Evolutionary conservation across 2,888 invertebrate species (phyloP).

Genomic region (Drosophila fungiperda): DNA sequence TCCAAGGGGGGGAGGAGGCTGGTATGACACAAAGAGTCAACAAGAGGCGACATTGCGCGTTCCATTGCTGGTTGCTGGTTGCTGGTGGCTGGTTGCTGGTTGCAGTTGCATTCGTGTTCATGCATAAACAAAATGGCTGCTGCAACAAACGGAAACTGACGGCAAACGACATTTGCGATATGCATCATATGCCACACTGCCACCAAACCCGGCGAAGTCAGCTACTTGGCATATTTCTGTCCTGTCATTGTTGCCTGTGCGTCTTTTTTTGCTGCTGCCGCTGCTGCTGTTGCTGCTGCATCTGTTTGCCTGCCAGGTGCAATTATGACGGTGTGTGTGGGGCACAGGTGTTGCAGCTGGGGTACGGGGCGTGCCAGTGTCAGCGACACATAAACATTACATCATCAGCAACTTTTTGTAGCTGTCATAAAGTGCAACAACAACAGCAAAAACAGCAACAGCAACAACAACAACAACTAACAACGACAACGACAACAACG

Average conservation of each 20-base stretch:
- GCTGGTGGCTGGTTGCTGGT: constrained; percentile 13
- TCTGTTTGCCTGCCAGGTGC: constrained; percentile 79
- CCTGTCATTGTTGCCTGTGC: constrained; percentile 76
- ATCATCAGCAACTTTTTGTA: constrained; percentile 78
- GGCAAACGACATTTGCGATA: constrained; percentile 81
- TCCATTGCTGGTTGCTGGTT: constrained; percentile 14
- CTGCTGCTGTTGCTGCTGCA: constrained; percentile 33
- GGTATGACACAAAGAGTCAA: constrained; percentile 39
- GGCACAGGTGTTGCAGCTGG: constrained; percentile 8
- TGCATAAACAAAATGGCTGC: constrained; percentile 80
- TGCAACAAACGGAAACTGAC: constrained; percentile 80
- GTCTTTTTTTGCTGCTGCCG: constrained; percentile 59
- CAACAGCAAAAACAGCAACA: constrained; percentile 38
- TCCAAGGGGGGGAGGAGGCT: constrained; percentile 1
- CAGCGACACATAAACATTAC: constrained; percentile 79
- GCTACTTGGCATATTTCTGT: constrained; percentile 78
- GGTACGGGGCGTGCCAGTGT: constrained; percentile 53
- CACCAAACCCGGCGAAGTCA: constrained; percentile 51
- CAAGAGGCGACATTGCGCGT: constrained; percentile 41
- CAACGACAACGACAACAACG: constrained; percentile 22
- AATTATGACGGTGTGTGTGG: constrained; percentile 64
- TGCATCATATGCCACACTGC: constrained; percentile 69
- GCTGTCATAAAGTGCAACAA: constrained; percentile 70
- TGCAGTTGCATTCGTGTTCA: constrained; percentile 75
- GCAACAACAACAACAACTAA: constrained; percentile 34